Evolutionary conservation across 2,888 invertebrate genomes (phyloP).

Genomic region (Agriopis marginaria): DNA sequence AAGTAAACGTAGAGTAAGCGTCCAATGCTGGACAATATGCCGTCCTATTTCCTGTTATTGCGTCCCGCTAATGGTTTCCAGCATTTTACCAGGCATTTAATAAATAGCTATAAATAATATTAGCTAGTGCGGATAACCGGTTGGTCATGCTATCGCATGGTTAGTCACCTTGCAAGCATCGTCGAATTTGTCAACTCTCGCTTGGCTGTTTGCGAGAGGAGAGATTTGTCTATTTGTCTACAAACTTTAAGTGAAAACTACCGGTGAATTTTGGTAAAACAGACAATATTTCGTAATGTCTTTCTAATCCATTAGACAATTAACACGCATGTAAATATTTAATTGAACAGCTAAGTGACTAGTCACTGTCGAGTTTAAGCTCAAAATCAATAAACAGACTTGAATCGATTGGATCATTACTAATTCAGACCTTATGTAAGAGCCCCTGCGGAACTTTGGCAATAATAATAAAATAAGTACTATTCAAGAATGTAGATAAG

Average conservation of each 20-base stretch:
- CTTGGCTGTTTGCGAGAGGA: constrained; percentile 27
- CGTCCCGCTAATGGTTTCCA: too few relatives aligned
- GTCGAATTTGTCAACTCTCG: constrained; percentile 26
- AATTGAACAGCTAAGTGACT: not conserved
- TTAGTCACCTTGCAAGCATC: constrained; percentile 13
- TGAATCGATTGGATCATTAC: not conserved
- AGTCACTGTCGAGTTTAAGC: not conserved
- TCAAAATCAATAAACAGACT: not conserved
- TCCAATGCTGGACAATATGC: too few relatives aligned
- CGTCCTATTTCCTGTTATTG: too few relatives aligned
- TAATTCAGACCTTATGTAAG: not conserved
- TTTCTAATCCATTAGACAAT: constrained; percentile 21
- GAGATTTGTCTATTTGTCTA: constrained; percentile 31
- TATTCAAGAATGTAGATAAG: constrained; percentile 9
- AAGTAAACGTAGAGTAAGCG: too few relatives aligned
- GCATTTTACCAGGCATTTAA: not conserved
- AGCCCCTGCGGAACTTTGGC: not conserved
- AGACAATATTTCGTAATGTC: constrained; percentile 16
- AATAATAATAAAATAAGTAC: not conserved
- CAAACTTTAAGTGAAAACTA: constrained; percentile 26
- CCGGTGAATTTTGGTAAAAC: constrained; percentile 17
- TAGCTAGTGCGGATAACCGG: not conserved
- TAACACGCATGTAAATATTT: not conserved
- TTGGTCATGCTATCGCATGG: not conserved
- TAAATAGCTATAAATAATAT: too few relatives aligned